Conservation (phyloP, 1,140 invertebrate genomes). For the Luehdorfia chinensis region DNA sequence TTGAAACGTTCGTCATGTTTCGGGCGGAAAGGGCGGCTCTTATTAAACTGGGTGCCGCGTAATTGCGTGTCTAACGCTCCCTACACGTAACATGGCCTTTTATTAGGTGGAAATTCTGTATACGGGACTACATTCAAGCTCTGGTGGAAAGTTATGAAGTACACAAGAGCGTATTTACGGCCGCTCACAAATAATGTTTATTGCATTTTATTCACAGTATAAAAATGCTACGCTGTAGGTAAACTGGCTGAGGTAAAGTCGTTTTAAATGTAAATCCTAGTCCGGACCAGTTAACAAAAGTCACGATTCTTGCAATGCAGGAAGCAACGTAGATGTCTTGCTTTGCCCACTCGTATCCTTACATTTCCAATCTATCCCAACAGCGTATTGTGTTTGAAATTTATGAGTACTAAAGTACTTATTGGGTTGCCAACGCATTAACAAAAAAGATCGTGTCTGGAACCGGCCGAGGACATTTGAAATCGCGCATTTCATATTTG, state of each 20-base stretch:
- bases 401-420: conserved; percentile 10
- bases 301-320: conserved; percentile 16
- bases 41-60: conserved; percentile 49
- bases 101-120: conserved; percentile 75
- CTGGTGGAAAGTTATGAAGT: conserved; percentile 55
- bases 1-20: conserved; percentile 29
- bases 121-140: conserved; percentile 59
- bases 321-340: conserved; percentile 10
- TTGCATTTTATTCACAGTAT: conserved; percentile 16
- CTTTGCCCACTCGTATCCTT: conserved; percentile 3
- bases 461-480: conserved; percentile 26
- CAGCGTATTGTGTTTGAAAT: conserved; percentile 13
- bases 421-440: conserved; percentile 17
- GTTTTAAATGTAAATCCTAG: conserved; percentile 13
- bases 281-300: conserved; percentile 5
- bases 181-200: conserved; percentile 23
- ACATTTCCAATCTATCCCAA: conserved; percentile 12
- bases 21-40: conserved; percentile 43
- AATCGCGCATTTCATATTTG: conserved; percentile 34
- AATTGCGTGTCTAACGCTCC: conserved; percentile 70
- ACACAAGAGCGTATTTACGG: conserved; percentile 30
- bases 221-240: conserved; percentile 12
- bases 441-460: conserved; percentile 13
- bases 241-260: background rate
- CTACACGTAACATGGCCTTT: conserved; percentile 72